These are phyloP conservation scores for Ceuthmochares aereus DNA, from an alignment of 2,113 vertebrate genomes.

Conservation along the genomic window DNA sequence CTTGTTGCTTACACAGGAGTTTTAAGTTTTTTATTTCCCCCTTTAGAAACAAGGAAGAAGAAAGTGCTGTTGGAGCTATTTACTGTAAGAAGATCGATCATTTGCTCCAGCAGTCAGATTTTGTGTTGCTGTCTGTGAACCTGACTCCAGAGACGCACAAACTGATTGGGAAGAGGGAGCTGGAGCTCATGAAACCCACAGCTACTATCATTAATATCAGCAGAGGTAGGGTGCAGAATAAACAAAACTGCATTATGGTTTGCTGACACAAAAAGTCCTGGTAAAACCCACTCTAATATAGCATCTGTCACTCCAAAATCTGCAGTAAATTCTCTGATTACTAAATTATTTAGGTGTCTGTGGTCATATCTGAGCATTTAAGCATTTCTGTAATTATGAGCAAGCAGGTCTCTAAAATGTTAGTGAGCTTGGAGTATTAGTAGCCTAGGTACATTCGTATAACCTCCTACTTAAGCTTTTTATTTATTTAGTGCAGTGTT, in stretches of 20 bases:
- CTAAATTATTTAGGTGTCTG: neutral
- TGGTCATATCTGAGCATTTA: neutral
- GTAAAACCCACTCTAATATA: neutral
- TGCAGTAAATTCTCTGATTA: neutral
- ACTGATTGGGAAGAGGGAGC: slow-evolving; percentile 79
- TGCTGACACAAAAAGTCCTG: neutral
- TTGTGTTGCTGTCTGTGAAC: slow-evolving; percentile 76
- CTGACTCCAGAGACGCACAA: slow-evolving; percentile 74
- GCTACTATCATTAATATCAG: slow-evolving; percentile 81
- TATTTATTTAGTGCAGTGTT: neutral
- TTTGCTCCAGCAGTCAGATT: slow-evolving; percentile 80
- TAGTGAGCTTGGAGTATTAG: neutral
- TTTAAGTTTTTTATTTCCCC: neutral
- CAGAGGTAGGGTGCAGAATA: slow-evolving; percentile 74
- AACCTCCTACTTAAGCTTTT: neutral
- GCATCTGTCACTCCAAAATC: neutral
- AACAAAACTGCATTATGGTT: neutral
- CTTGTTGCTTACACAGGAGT: neutral
- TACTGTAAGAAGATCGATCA: slow-evolving; percentile 80
- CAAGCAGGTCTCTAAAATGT: neutral
- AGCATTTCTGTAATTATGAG: neutral
- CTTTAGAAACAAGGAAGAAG: slow-evolving; percentile 77
- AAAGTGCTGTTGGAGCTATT: slow-evolving; percentile 75
- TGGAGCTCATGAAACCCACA: slow-evolving; percentile 80
- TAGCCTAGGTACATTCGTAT: neutral